These are phyloP conservation scores for Plagodis pulveraria DNA, from an alignment of 2,888 invertebrate species.

Conservation along the genomic window DNA sequence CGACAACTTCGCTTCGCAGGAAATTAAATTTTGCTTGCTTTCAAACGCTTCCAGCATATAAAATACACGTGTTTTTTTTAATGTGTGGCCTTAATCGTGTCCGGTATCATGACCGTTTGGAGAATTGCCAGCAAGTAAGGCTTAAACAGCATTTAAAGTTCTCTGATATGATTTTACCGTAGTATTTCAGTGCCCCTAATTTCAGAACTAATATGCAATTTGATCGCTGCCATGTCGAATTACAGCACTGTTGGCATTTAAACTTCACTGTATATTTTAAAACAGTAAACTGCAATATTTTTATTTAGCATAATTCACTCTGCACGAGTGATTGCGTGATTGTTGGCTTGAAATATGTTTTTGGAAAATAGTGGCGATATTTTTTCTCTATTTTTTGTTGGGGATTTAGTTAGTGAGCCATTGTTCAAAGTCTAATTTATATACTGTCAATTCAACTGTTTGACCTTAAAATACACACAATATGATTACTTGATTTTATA, in stretches of 20 bases:
- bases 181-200: constrained; percentile 41
- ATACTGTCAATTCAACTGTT: too few species aligned
- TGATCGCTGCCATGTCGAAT: constrained; percentile 20
- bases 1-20: constrained; percentile 16
- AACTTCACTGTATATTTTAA: constrained; percentile 1
- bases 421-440: too few species aligned
- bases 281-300: constrained; percentile 19
- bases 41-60: neutral
- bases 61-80: constrained; percentile 26
- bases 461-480: too few species aligned
- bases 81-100: constrained; percentile 44
- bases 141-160: constrained; percentile 45
- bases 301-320: constrained; percentile 25
- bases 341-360: constrained; percentile 5
- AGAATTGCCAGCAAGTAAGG: constrained; percentile 51
- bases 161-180: constrained; percentile 41
- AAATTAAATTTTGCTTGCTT: constrained; percentile 24
- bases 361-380: constrained; percentile 1
- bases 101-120: constrained; percentile 49
- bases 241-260: constrained; percentile 12
- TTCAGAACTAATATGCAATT: constrained; percentile 17
- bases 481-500: too few species aligned
- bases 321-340: constrained; percentile 4
- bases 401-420: neutral
- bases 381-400: neutral